A percentile compares a stretch with the other conserved stretches of the same genome.
Evolutionary conservation across 2,888 invertebrate genomes (phyloP).

Genomic region (Imbricaverruca yamaguchii): DNA sequence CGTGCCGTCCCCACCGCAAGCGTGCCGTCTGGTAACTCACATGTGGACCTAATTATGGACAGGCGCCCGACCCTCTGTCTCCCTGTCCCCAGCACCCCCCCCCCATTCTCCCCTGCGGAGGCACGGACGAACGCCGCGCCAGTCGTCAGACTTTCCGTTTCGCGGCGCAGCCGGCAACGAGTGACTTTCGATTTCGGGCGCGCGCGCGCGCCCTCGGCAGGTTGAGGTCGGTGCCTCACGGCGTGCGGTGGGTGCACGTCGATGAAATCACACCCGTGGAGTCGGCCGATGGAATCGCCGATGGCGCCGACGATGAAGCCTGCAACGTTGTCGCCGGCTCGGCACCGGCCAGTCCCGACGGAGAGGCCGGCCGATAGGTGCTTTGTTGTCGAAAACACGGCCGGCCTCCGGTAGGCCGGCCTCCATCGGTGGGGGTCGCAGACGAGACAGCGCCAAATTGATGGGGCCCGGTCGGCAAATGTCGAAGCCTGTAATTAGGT

Average conservation of each 20-base stretch:
- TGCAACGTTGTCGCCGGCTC: too few relatives aligned
- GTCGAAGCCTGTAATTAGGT: constrained; percentile 22
- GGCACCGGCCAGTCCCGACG: not conserved
- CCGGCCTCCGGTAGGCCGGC: not conserved
- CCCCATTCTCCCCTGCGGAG: not conserved
- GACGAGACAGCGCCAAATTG: constrained; percentile 1
- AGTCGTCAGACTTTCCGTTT: constrained; percentile 9
- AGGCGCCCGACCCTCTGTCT: not conserved
- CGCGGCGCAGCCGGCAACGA: not conserved
- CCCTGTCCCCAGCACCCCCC: constrained; percentile 5
- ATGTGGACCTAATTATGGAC: constrained; percentile 21
- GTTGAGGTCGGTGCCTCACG: not conserved
- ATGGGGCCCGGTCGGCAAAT: constrained; percentile 6
- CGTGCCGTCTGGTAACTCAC: constrained; percentile 17
- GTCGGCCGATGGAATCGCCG: not conserved
- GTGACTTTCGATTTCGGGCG: constrained; percentile 6
- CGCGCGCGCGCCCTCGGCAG: not conserved
- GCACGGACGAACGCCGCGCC: not conserved
- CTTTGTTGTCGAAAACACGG: constrained; percentile 17
- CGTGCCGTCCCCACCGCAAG: not conserved
- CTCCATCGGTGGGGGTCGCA: not conserved
- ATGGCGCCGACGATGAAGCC: not conserved
- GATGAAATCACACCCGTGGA: not conserved
- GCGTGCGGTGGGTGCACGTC: not conserved
- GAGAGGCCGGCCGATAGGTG: not conserved